Evolutionary conservation across 2,797 vertebrate genomes (phyloP).

Genomic region (Eulemur mongoz): DNA sequence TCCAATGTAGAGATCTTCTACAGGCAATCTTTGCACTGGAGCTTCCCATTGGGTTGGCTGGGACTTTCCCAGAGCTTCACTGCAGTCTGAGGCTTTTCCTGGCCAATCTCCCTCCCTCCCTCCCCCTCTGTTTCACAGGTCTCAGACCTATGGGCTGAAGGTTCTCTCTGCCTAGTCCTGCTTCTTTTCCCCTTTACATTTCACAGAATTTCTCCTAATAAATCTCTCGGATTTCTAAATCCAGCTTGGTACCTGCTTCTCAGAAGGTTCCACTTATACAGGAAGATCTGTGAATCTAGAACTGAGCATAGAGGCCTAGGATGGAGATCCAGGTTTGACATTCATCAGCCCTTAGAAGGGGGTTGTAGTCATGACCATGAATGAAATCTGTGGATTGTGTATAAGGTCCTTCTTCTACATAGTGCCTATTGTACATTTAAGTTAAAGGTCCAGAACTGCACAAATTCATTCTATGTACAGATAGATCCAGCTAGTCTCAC

Average conservation of each 20-base stretch:
- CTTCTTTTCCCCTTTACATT: neutral
- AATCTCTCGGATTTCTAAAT: neutral
- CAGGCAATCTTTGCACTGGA: too few species aligned
- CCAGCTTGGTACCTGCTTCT: neutral
- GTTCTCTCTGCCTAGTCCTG: neutral
- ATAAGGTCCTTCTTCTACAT: neutral
- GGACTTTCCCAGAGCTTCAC: neutral
- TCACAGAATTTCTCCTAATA: neutral
- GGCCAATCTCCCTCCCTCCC: neutral
- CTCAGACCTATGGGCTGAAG: neutral
- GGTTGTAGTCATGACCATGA: neutral
- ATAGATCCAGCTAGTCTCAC: neutral
- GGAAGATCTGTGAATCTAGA: neutral
- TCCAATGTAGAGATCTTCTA: too few species aligned
- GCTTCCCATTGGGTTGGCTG: too few species aligned
- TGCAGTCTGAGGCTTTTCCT: neutral
- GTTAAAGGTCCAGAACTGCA: neutral
- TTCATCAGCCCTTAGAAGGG: neutral
- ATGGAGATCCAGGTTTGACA: neutral
- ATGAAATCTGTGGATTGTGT: neutral
- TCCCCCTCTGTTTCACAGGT: neutral
- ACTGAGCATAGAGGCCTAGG: too few species aligned
- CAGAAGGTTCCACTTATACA: neutral
- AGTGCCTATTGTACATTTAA: neutral
- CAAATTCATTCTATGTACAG: too few species aligned